Evolutionary conservation across 1,140 invertebrate genomes (phyloP), one percentile per base, ranked within the genome.

Genomic region (Papilio polyxenes): DNA sequence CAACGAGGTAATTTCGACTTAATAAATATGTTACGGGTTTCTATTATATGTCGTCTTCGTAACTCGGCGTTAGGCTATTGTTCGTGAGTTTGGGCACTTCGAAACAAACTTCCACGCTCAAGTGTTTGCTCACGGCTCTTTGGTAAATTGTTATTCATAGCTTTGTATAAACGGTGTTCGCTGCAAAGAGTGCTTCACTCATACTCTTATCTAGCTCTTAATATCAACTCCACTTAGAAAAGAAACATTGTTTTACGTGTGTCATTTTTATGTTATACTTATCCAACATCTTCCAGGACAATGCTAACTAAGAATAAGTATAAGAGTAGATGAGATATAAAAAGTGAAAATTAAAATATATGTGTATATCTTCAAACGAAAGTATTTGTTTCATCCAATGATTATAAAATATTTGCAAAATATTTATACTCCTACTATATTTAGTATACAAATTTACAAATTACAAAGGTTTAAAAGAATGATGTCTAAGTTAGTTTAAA

Each of bases 61-160:
- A 89, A 85, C 87, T 90, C 89, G 79, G 83, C 81, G 90, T 87
- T 84, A 83, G 83, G 88, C 89, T 90, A 91, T 92, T 92, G 91
- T 94, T 92, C 89, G 82, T 83, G 90, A 92, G 89, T 94, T 92
- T 92, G 86, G 92, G 92, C 84, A 92, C 92, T 94, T 91, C 85
- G 88, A 86, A 93, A 93, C 90, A 92, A 94, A 94, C 88, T 94
- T 94, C 88, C 83, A 86, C 86, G 86, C 89, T 91, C 89, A 91
- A 94, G 90, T 92, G 91, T 93, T 93, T 93, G 91, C 89, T 91
- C 83, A 85, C 87, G 88, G 89, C 92, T 93, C 91, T 90, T 91
- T 89, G 87, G 87, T 90, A 92, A 92, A 94, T 94, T 92, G 92
- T 93, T 94, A 92, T 94, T 94, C 92, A 94, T 93, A 92, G 91